Conservation (phyloP, 2,797 vertebrate species). For the Falco concolor region DNA sequence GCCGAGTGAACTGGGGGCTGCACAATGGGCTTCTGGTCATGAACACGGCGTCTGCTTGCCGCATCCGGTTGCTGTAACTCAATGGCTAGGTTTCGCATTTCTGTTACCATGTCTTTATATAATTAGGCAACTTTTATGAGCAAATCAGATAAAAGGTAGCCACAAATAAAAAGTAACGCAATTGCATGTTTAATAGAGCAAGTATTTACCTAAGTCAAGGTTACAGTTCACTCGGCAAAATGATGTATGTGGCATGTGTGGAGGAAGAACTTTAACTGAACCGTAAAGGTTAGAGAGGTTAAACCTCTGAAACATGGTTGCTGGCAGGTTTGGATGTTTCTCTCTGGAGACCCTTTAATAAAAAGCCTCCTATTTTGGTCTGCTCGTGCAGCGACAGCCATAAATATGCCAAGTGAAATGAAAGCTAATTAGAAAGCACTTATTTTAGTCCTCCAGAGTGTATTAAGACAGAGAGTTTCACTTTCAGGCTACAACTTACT, state of each 20-base stretch:
- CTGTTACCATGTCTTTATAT: background rate
- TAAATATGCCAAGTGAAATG: conserved; percentile 34
- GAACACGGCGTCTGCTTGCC: rapidly evolving
- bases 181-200: background rate
- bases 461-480: background rate
- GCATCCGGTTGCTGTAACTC: background rate
- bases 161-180: background rate
- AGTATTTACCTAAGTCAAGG: background rate
- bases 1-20: rapidly evolving
- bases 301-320: conserved; percentile 7
- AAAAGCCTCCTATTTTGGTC: background rate
- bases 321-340: background rate
- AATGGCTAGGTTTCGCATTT: background rate
- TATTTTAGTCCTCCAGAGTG: background rate
- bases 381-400: background rate
- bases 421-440: conserved; percentile 46
- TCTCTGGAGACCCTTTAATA: background rate
- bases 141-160: background rate
- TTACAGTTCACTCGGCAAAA: background rate
- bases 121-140: background rate
- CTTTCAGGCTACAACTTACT: background rate
- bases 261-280: conserved; percentile 24
- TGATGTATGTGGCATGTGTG: background rate
- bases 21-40: background rate
- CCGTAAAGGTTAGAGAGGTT: background rate